phyloP scores from a whole-genome alignment of 2,888 invertebrate species.

The Morpho deidamia region DNA sequence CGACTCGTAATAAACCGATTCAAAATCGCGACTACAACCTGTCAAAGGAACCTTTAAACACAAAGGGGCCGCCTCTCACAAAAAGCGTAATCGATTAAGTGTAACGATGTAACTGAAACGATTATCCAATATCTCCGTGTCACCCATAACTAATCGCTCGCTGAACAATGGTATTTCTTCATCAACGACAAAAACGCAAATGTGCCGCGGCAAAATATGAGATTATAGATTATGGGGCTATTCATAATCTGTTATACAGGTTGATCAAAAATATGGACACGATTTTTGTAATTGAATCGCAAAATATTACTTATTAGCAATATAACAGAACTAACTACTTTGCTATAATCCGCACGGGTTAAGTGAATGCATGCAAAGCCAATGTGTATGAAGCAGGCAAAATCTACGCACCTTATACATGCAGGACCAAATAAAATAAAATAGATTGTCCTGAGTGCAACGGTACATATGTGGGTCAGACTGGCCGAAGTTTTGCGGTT shows the following conservation, averaged over 20 bases:
- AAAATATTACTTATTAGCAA: too few species aligned
- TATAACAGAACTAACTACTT: too few species aligned
- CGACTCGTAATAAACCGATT: neutral
- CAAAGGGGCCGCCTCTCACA: slow-evolving; percentile 58
- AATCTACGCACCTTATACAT: too few species aligned
- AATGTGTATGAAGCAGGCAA: too few species aligned
- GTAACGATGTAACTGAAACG: slow-evolving; percentile 60
- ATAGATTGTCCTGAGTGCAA: too few species aligned
- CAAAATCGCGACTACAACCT: slow-evolving; percentile 29
- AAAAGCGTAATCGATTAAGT: slow-evolving; percentile 68
- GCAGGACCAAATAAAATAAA: too few species aligned
- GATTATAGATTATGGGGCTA: slow-evolving; percentile 51
- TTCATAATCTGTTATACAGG: slow-evolving; percentile 44
- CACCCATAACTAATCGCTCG: slow-evolving; percentile 64
- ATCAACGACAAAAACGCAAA: slow-evolving; percentile 68
- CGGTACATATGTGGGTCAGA: too few species aligned
- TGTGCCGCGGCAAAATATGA: slow-evolving; percentile 55
- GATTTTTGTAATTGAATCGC: too few species aligned
- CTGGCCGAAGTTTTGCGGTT: too few species aligned
- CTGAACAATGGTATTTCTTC: slow-evolving; percentile 71
- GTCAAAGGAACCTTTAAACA: slow-evolving; percentile 26
- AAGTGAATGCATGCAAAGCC: too few species aligned
- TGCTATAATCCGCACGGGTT: too few species aligned
- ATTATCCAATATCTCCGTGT: slow-evolving; percentile 62
- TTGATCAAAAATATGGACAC: slow-evolving; percentile 27